Conservation (phyloP, 1,140 invertebrate species). For the Pseudobourletiella spinata region DNA sequence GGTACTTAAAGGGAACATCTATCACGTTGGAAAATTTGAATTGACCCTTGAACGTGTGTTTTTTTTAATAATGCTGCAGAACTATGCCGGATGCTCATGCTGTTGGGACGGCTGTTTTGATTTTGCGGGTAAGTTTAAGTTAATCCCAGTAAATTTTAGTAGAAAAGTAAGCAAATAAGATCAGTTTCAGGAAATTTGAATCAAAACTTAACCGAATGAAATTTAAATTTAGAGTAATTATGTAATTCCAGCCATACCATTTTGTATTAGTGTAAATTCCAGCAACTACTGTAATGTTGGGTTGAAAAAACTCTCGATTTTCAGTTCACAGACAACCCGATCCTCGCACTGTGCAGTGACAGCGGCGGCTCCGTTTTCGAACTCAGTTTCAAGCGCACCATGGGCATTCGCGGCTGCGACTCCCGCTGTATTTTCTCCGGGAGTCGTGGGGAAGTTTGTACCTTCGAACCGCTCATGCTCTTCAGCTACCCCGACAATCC, state of each 20-base stretch:
- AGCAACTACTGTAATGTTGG: no score
- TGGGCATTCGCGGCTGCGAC: constrained; percentile 78
- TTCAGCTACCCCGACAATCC: constrained; percentile 58
- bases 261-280: no score
- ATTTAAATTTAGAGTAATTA: no score
- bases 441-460: constrained; percentile 63
- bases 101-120: constrained; percentile 47
- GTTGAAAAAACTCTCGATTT: constrained; percentile 31
- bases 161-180: no score
- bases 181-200: not conserved
- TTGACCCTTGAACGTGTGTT: not conserved
- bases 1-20: no score
- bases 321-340: constrained; percentile 64
- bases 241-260: no score
- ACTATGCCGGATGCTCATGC: constrained; percentile 50
- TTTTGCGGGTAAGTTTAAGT: constrained; percentile 44
- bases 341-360: constrained; percentile 76
- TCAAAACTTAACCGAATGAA: no score
- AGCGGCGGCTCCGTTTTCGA: constrained; percentile 97
- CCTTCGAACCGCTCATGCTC: constrained; percentile 71
- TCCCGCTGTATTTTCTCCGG: constrained; percentile 86
- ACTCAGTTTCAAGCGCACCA: constrained; percentile 75
- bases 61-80: constrained; percentile 42
- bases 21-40: not conserved
- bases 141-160: no score